Base-by-base conservation (phyloP, 2,888 invertebrate genomes). In the Melieria picta region DNA sequence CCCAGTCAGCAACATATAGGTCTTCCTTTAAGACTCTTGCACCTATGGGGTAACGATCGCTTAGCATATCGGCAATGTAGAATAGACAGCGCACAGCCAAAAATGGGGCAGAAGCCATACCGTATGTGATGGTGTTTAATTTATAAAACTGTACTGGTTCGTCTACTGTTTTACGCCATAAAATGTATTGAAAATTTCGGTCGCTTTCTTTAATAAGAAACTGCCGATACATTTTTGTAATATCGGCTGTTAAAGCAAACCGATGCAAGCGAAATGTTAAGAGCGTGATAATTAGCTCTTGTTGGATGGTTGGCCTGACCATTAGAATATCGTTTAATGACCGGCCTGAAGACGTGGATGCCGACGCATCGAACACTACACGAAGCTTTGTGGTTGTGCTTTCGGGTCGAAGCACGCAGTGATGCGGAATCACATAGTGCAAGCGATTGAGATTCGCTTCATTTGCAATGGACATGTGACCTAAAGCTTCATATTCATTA, bases 341-440 rank as follows among this genome's bases (percentile, higher is more conserved):
- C 11, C 13, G 11, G 5, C 11, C 47, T 5, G 56, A 60, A 7
- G 62, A 30, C n/a, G 63, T 67, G 2, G 50, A 57, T 11, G 66
- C 66, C 9, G 71, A 74, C 7, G 72, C 72, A 71, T 74, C 72
- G 45, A 74, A 75, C 7, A 72, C 68, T 3, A 73, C 75, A 6
- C 71, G 64, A 47, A 76, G 62, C 30, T 62, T 66, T 4, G 72
- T 73, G 7, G 72, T 73, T 1, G 57, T 61, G 45, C 72, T 72
- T 55, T 69, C 66, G 16, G 64, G 73, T 16, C 62, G 65, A 47
- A 75, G 56, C 4, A 71, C 64, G 11, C 72, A 73, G 52, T 73
- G 72, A 47, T 73, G 71, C 3, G 71, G 72, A 16, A 72, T 71
- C 47, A 58, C 11, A 46, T 72, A 76, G 62, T 72, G 55, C 7